Evolutionary conservation across 2,888 invertebrate genomes (phyloP).

Genomic region (Rotaria sp.): DNA sequence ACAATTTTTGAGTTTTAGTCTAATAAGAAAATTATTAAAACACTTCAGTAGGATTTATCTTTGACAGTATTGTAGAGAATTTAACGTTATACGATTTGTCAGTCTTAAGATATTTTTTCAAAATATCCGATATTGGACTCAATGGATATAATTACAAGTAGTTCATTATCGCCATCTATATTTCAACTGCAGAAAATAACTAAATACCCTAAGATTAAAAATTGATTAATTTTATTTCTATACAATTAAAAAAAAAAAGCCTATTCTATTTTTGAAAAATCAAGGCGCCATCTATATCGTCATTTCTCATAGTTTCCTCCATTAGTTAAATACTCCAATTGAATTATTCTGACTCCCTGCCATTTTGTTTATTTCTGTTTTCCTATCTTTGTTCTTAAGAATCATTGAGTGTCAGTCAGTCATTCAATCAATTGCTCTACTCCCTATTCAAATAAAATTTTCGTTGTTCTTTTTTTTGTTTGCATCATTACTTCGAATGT

Average conservation of each 20-base stretch:
- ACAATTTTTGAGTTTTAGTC: no score
- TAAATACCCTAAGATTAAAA: no score
- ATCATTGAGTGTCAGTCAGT: neutral
- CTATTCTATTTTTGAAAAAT: neutral
- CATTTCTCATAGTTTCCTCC: neutral
- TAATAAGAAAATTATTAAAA: no score
- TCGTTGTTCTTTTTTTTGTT: neutral
- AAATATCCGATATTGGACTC: no score
- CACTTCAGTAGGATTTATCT: no score
- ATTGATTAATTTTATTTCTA: neutral
- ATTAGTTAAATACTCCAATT: neutral
- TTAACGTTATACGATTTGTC: no score
- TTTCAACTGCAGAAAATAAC: neutral
- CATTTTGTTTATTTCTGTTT: slow-evolving; percentile 10
- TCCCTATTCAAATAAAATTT: no score
- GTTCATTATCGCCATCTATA: neutral
- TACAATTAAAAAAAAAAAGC: neutral
- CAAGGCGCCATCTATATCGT: neutral
- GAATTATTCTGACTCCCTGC: neutral
- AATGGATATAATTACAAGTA: no score
- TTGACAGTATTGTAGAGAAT: no score
- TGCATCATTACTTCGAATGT: neutral
- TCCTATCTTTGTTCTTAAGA: neutral
- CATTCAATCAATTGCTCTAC: neutral
- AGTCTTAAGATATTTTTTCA: no score